Percentiles rank a stretch among this genome's conserved stretches.
Evolutionary conservation across 2,888 invertebrate species (phyloP).

Genomic region (Penaeus monodon): DNA sequence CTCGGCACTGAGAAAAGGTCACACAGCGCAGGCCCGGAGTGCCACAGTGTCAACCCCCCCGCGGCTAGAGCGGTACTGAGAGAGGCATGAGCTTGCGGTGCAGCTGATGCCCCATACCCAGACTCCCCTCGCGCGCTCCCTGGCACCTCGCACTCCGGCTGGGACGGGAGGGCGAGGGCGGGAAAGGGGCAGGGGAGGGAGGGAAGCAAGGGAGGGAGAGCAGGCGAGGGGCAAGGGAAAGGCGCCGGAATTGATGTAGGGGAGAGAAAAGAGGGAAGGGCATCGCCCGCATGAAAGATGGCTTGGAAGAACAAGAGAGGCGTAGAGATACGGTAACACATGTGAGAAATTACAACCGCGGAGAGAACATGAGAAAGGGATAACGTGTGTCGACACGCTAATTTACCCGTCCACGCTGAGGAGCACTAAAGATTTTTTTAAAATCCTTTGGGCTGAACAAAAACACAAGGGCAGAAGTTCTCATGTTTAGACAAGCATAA

Average conservation of each 20-base stretch:
- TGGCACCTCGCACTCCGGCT: background rate
- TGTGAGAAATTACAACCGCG: too few species aligned
- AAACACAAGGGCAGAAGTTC: too few species aligned
- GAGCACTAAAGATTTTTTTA: too few species aligned
- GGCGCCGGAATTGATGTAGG: background rate
- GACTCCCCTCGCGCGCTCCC: constrained; percentile 13
- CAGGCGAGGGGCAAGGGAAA: background rate
- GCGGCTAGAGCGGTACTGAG: constrained; percentile 22
- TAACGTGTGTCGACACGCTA: too few species aligned
- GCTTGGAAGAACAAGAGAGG: background rate
- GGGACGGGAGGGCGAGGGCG: background rate
- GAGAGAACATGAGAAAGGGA: too few species aligned
- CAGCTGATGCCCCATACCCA: background rate
- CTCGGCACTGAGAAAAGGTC: too few species aligned
- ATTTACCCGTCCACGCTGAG: too few species aligned
- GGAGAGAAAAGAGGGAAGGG: background rate
- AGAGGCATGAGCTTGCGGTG: background rate
- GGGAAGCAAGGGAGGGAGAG: background rate
- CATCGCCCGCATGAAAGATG: background rate
- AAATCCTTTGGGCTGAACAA: too few species aligned
- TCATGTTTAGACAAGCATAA: too few species aligned
- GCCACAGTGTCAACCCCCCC: constrained; percentile 15
- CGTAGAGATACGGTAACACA: too few species aligned
- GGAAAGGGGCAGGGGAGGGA: constrained; percentile 3
- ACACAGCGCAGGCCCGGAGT: background rate